Percentiles rank a stretch among this genome's conserved stretches.
These are phyloP conservation scores for Oopsacas minuta DNA, from an alignment of 37 sponge, comb jelly and placozoan species.

Conservation along the genomic window DNA sequence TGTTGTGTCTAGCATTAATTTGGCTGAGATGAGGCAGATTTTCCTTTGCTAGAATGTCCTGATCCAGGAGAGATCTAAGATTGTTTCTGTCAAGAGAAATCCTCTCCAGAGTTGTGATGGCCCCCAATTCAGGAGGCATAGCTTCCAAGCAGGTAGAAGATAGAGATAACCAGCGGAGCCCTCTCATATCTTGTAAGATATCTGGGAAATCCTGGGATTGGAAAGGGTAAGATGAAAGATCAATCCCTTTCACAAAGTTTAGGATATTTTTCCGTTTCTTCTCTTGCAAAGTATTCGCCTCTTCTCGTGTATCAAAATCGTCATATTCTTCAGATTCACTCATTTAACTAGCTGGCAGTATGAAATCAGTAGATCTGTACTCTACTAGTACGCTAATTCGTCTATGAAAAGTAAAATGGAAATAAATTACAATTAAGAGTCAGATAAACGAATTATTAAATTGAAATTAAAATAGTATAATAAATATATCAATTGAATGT, in stretches of 20 bases:
- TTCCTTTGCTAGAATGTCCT: background rate
- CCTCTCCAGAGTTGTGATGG: background rate
- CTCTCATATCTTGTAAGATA: slow-evolving; percentile 6
- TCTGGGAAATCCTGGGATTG: background rate
- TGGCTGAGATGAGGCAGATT: background rate
- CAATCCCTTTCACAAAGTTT: slow-evolving; percentile 2
- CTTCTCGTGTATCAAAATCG: background rate
- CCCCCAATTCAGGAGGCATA: background rate
- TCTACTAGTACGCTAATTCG: too few relatives aligned
- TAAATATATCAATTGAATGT: too few relatives aligned
- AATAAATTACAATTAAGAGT: too few relatives aligned
- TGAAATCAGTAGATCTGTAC: too few relatives aligned
- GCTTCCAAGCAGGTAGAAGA: background rate
- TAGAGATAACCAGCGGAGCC: background rate
- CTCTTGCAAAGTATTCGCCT: background rate
- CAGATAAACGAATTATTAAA: too few relatives aligned
- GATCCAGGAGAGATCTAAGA: background rate
- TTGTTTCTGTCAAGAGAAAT: background rate
- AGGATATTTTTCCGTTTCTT: slow-evolving; percentile 6
- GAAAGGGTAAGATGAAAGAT: background rate
- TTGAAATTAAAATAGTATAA: too few relatives aligned
- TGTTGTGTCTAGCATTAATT: slow-evolving; percentile 1
- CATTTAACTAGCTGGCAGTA: background rate
- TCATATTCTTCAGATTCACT: background rate
- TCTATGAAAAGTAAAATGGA: too few relatives aligned